Evolutionary conservation across 2,113 vertebrate genomes (phyloP).

Genomic region (Pollimyrus isidori): DNA sequence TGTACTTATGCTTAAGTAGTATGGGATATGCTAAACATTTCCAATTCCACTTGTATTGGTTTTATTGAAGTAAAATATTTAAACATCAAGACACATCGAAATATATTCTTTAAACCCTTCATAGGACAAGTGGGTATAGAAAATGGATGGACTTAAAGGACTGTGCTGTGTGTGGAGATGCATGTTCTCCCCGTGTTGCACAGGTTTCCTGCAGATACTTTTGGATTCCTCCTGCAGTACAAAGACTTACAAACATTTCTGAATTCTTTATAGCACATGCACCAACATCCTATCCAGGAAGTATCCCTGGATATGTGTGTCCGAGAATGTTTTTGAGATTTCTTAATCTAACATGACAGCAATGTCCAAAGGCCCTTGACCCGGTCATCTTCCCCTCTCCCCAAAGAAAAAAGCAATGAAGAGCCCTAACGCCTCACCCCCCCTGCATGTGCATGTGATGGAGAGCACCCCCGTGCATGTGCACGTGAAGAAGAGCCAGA

Average conservation of each 20-base stretch:
- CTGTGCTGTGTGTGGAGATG: background rate
- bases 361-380: background rate
- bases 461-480: constrained; percentile 86
- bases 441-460: constrained; percentile 86
- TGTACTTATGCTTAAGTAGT: background rate
- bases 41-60: background rate
- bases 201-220: background rate
- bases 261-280: background rate
- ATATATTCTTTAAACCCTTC: background rate
- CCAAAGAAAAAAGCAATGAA: constrained; percentile 73
- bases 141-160: background rate
- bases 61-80: background rate
- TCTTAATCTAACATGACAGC: background rate
- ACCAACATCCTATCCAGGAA: background rate
- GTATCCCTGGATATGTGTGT: background rate
- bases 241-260: background rate
- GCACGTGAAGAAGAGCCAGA: constrained; percentile 82
- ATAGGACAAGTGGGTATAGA: background rate
- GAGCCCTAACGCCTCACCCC: constrained; percentile 72
- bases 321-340: background rate
- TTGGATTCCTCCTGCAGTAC: background rate
- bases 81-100: background rate
- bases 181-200: background rate
- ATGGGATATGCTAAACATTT: background rate
- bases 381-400: background rate